Conservation (phyloP, 2,888 invertebrate species). For the Xylota sylvarum region DNA sequence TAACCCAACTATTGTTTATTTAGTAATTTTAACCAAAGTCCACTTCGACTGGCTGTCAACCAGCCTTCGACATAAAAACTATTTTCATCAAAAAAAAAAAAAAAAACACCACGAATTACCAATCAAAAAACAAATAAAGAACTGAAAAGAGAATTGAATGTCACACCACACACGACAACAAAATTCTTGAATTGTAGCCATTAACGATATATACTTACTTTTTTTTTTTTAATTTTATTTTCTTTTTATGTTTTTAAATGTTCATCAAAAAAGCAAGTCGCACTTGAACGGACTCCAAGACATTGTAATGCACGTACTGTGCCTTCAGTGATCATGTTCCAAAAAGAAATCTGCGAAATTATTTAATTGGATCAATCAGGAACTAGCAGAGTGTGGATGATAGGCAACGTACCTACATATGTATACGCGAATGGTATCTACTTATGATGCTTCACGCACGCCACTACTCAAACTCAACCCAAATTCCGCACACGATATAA, state of each 20-base stretch:
- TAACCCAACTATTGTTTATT: conserved; percentile 32
- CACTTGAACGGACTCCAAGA: conserved; percentile 48
- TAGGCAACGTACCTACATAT: conserved; percentile 5
- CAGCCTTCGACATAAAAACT: conserved; percentile 61
- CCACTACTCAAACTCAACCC: conserved; percentile 38
- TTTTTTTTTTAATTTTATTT: conserved; percentile 6
- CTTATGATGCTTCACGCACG: conserved; percentile 45
- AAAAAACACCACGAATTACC: conserved; percentile 30
- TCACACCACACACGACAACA: conserved; percentile 70
- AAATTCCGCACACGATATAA: conserved; percentile 56
- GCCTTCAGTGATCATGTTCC: conserved; percentile 34
- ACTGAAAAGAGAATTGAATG: conserved; percentile 61
- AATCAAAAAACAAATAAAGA: conserved; percentile 32
- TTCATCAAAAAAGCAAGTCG: conserved; percentile 20
- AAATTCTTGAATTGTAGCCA: conserved; percentile 74
- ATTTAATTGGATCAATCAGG: conserved; percentile 50
- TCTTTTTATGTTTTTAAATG: conserved; percentile 28
- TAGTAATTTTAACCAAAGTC: conserved; percentile 47
- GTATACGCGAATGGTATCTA: conserved; percentile 15
- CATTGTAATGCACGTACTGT: conserved; percentile 10
- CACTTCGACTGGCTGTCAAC: conserved; percentile 59
- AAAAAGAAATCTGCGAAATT: conserved; percentile 41
- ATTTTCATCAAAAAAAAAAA: conserved; percentile 45
- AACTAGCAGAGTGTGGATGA: conserved; percentile 46
- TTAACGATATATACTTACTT: conserved; percentile 6